Evolutionary conservation across 2,113 vertebrate genomes (phyloP).

Genomic region (Mohoua ochrocephala): DNA sequence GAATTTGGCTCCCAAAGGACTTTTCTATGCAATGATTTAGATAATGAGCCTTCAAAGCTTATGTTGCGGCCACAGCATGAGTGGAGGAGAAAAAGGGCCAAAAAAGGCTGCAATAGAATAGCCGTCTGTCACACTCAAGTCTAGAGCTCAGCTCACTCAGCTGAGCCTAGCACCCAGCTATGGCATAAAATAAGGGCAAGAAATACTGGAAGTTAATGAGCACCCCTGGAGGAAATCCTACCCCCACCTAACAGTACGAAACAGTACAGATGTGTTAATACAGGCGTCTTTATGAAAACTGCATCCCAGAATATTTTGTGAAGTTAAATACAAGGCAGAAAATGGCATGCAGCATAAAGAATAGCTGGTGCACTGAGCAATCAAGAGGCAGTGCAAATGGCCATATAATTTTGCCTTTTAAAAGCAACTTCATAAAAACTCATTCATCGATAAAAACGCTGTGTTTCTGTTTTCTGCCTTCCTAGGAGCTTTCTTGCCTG

Average conservation of each 20-base stretch:
- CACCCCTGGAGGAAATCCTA: not conserved
- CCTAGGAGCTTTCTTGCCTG: conserved; percentile 14
- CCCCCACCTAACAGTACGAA: not conserved
- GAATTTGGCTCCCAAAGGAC: not conserved
- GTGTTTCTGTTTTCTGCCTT: conserved; percentile 39
- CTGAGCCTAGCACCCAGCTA: not conserved
- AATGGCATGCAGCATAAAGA: conserved; percentile 35
- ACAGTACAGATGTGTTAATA: conserved; percentile 5
- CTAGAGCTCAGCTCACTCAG: not conserved
- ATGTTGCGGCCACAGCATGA: not conserved
- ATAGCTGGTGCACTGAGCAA: conserved; percentile 52
- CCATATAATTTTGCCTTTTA: conserved; percentile 58
- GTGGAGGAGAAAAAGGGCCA: not conserved
- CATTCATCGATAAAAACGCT: conserved; percentile 58
- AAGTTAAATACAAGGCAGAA: conserved; percentile 39
- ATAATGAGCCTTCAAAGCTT: not conserved
- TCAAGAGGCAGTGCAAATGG: conserved; percentile 53
- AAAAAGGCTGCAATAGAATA: not conserved
- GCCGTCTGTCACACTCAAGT: not conserved
- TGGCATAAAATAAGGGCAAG: not conserved
- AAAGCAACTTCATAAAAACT: conserved; percentile 59
- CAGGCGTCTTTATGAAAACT: not conserved
- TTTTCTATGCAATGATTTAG: not conserved
- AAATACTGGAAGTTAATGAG: not conserved
- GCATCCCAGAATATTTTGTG: conserved; percentile 18